Base-by-base conservation (phyloP, 2,113 vertebrate species). In the Beaufortia kweichowensis region DNA sequence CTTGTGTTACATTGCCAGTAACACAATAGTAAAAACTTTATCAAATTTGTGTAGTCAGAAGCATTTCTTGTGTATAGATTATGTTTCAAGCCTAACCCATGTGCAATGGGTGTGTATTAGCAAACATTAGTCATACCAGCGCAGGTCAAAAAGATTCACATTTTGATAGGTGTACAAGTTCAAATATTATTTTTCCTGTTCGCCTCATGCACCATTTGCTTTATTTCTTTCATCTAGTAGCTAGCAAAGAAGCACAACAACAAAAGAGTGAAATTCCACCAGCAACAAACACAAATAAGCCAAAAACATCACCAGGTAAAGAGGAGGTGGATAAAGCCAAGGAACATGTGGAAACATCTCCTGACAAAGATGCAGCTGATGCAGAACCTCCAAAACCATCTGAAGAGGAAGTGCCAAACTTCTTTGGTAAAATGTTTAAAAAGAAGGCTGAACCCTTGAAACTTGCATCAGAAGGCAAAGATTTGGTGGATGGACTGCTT, bases 391-490 rank as follows among this genome's bases (percentile, higher is more conserved):
- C 70, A 17, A 76, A 81, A 43, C 29, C 59, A 9, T 61, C 35
- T 23, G 57, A 5, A 46, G 43, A 24, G 4, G 77, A 66, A 17
- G 83, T 81, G 79, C 2, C 87, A 46, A 86, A 77, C 48, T 82
- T 95, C 77, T 89, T 95, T 2, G 88, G 92, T 72, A 93, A 86
- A 76, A 74, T 94, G 77, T 95, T 95, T 87, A 93, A 80, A 70
- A 84, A 90, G 87, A 82, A 84, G 53, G 90, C 90, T 48, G 92
- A 23, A 39, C 7, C 43, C 26, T 59, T 41, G 12, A 66, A 76
- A 7, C 23, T 75, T 65, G 53, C 21, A 17, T 24, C 53, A 57
- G 70, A 80, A 48, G 41, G 3, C 31, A 46, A 53, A 0, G 31
- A 19, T 31, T 56, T 41, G 15, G 61, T 28, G 48, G 29, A 64